These are phyloP conservation scores for Pelvicachromis taeniatus DNA, from an alignment of 2,113 vertebrate species.

Conservation along the genomic window DNA sequence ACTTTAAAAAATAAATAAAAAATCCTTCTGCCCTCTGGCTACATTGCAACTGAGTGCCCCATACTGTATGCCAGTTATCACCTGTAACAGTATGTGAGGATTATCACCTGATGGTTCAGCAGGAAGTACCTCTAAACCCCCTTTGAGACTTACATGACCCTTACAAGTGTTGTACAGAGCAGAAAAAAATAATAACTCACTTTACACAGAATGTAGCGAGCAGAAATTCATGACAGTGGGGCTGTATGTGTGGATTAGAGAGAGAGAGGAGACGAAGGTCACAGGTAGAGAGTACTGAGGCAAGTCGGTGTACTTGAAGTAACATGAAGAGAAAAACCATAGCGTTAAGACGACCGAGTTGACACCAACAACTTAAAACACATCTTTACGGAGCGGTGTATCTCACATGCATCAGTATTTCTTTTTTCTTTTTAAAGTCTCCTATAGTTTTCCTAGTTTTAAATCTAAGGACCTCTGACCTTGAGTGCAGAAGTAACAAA, in stretches of 20 bases:
- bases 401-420: background rate
- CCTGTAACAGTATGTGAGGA: slow-evolving; percentile 30
- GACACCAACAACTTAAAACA: slow-evolving; percentile 3
- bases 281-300: background rate
- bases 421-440: background rate
- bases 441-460: background rate
- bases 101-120: slow-evolving; percentile 45
- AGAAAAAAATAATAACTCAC: background rate
- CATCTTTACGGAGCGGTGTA: background rate
- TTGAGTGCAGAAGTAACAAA: background rate
- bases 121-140: background rate
- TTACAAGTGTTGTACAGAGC: slow-evolving; percentile 10
- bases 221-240: background rate
- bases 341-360: slow-evolving; percentile 14
- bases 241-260: background rate
- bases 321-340: slow-evolving; percentile 17
- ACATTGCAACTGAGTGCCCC: background rate
- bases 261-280: background rate
- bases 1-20: background rate
- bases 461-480: slow-evolving; percentile 6
- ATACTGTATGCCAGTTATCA: slow-evolving; percentile 1
- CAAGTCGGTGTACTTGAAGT: slow-evolving; percentile 25
- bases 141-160: slow-evolving; percentile 28
- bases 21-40: background rate
- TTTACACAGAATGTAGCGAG: background rate